A percentile compares a stretch with the other conserved stretches of the same genome.
Conservation (phyloP, 2,797 vertebrate species). For the Hirundo rustica region DNA sequence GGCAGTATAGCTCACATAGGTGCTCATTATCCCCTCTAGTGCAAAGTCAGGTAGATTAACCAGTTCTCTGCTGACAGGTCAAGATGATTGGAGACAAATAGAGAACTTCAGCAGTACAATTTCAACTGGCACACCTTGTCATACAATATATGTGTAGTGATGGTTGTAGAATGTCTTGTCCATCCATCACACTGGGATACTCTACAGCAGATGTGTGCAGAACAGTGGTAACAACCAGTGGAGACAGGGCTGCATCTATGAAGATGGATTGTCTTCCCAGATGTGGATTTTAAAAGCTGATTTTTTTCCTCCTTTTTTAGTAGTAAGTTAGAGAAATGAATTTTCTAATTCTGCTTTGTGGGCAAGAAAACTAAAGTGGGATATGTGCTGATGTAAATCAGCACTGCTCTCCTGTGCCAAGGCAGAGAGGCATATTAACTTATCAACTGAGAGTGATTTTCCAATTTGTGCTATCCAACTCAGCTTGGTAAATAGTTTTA, state of each 20-base stretch:
- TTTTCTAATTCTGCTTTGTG: neutral
- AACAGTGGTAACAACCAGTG: neutral
- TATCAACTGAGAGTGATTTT: neutral
- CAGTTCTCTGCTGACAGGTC: neutral
- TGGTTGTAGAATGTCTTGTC: neutral
- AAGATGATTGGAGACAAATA: neutral
- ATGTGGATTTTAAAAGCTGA: neutral
- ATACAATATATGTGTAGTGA: neutral
- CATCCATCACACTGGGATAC: neutral
- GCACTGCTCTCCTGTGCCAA: neutral
- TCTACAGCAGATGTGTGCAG: neutral
- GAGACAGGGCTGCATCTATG: neutral
- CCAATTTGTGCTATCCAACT: neutral
- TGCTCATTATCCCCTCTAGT: neutral
- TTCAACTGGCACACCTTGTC: neutral
- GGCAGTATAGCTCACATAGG: accelerated
- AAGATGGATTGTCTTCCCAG: neutral
- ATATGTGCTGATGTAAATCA: neutral
- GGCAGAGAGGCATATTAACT: neutral
- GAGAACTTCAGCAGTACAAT: neutral
- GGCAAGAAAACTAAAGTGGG: neutral
- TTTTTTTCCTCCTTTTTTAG: neutral
- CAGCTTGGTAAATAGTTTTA: neutral
- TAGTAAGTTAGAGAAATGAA: neutral
- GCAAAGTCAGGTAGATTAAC: neutral